A percentile compares a stretch with the other conserved stretches of the same genome.
These are phyloP conservation scores for Amiota minor DNA, from an alignment of 2,888 invertebrate species.

Conservation along the genomic window DNA sequence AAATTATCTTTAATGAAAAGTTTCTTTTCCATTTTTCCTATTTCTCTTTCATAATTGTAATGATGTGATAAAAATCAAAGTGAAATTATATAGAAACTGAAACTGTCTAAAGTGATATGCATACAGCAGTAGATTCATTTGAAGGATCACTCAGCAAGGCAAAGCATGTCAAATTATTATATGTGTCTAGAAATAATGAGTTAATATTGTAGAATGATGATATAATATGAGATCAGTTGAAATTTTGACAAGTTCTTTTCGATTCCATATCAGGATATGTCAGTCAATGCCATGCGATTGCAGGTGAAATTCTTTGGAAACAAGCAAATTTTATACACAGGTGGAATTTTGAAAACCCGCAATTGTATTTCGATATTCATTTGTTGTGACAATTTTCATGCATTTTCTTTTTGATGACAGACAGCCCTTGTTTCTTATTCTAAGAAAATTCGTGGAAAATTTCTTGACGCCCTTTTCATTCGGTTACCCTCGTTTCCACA, in stretches of 20 bases:
- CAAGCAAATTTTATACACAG: conserved; percentile 9
- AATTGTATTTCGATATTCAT: conserved; percentile 31
- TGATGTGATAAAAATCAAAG: conserved; percentile 54
- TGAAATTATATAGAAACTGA: conserved; percentile 60
- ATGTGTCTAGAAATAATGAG: neutral
- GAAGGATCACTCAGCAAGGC: conserved; percentile 57
- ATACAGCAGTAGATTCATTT: conserved; percentile 22
- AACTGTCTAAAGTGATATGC: conserved; percentile 49
- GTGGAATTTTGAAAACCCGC: neutral
- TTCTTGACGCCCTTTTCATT: conserved; percentile 8
- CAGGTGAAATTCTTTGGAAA: conserved; percentile 11
- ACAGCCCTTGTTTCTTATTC: too few relatives aligned
- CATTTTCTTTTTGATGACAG: conserved; percentile 10
- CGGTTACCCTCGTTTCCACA: neutral
- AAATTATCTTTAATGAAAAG: conserved; percentile 64
- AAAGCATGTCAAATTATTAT: conserved; percentile 59
- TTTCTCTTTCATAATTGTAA: conserved; percentile 50
- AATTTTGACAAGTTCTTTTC: conserved; percentile 33
- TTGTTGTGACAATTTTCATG: conserved; percentile 20
- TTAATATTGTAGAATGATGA: conserved; percentile 43
- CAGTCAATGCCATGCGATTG: conserved; percentile 40
- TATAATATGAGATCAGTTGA: conserved; percentile 1
- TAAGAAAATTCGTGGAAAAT: conserved; percentile 18
- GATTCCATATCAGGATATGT: conserved; percentile 45
- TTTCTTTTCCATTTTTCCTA: conserved; percentile 33